Evolutionary conservation across 64 coral and sea anemone genomes (phyloP).

Genomic region (Anthopleura sola): DNA sequence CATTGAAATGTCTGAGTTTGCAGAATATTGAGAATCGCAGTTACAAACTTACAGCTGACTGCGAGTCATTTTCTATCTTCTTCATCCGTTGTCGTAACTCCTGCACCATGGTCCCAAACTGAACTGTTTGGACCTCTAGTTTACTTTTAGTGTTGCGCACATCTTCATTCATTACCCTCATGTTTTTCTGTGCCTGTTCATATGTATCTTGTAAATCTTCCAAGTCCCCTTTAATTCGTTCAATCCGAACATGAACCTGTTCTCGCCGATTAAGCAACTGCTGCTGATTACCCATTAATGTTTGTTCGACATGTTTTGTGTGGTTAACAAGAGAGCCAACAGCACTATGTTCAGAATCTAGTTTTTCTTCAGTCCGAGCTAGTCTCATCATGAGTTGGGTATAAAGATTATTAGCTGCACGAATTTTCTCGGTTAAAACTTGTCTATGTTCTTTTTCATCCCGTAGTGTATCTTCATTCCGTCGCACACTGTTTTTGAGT

Average conservation of each 20-base stretch:
- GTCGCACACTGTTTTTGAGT: conserved; percentile 77
- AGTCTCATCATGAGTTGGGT: conserved; percentile 89
- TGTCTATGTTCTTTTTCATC: conserved; percentile 89
- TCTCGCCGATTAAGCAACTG: conserved; percentile 80
- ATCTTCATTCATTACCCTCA: conserved; percentile 82
- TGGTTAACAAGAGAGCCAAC: conserved; percentile 87
- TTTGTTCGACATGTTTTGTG: conserved; percentile 94
- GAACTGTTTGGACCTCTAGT: conserved; percentile 74
- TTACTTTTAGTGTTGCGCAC: conserved; percentile 83
- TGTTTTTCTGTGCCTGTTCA: conserved; percentile 89
- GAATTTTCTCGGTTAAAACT: conserved; percentile 79
- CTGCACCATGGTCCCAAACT: conserved; percentile 80
- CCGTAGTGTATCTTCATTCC: conserved; percentile 76
- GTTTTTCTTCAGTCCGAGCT: conserved; percentile 85
- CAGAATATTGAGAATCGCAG: too few relatives aligned
- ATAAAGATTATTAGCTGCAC: conserved; percentile 88
- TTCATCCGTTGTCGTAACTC: conserved; percentile 94
- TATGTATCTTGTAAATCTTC: conserved; percentile 77
- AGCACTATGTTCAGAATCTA: conserved; percentile 81
- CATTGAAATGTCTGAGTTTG: too few relatives aligned
- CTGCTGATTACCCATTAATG: conserved; percentile 91
- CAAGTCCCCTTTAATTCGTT: conserved; percentile 79
- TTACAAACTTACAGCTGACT: conserved; percentile 70
- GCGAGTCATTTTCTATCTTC: conserved; percentile 84
- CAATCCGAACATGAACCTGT: conserved; percentile 78